Conservation (phyloP, 2,888 invertebrate species). For the Torymus tubicola region DNA sequence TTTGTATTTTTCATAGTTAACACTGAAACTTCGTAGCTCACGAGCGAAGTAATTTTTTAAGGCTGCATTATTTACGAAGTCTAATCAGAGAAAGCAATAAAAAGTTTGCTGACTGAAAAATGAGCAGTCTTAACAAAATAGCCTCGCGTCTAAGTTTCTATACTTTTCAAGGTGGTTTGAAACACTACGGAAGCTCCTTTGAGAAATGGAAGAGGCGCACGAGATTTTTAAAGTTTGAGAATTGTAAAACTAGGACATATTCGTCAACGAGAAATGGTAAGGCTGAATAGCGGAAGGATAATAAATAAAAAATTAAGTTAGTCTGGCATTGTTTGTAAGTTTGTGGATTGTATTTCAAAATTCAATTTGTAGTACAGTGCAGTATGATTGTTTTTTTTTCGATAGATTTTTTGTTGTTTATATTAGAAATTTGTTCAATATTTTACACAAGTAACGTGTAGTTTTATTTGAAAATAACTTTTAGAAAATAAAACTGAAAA, state of each 20-base stretch:
- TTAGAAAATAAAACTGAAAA: too few species aligned
- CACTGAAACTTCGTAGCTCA: neutral
- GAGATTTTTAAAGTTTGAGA: neutral
- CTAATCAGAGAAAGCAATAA: constrained; percentile 17
- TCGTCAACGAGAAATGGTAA: neutral
- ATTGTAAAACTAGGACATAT: constrained; percentile 1
- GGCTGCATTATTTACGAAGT: constrained; percentile 10
- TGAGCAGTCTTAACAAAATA: neutral
- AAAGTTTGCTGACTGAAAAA: constrained; percentile 4
- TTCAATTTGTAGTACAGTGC: too few species aligned
- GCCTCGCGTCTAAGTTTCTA: neutral
- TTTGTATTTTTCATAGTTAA: neutral
- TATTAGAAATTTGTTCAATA: too few species aligned
- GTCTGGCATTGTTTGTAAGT: too few species aligned
- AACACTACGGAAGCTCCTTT: constrained; percentile 5
- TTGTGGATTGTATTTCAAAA: too few species aligned
- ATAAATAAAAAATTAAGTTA: too few species aligned
- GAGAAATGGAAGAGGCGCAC: neutral
- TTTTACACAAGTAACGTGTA: too few species aligned
- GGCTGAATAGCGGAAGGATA: too few species aligned
- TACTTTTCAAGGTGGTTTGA: neutral
- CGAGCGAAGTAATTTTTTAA: constrained; percentile 1
- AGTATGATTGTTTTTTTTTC: too few species aligned
- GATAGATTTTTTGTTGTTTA: too few species aligned
- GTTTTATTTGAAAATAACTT: too few species aligned